Conservation (phyloP, 1,140 invertebrate genomes). For the Teleogryllus occipitalis region DNA sequence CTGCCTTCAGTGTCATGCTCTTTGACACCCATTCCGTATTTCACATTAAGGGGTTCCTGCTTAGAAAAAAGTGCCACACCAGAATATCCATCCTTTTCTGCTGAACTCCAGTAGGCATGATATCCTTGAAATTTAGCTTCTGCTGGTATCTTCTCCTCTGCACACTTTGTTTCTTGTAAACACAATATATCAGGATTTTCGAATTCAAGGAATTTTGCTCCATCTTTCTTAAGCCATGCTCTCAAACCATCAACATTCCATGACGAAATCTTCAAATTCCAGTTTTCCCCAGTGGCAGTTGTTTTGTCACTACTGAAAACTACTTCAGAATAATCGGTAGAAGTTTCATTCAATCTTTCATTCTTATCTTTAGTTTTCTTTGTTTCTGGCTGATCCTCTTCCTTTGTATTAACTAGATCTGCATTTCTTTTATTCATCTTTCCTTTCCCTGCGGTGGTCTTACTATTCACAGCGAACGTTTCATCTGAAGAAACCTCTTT, state of each 20-base stretch:
- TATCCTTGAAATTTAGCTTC: slow-evolving; percentile 74
- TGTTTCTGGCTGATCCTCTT: neutral
- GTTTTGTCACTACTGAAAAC: slow-evolving; percentile 55
- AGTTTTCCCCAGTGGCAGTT: slow-evolving; percentile 52
- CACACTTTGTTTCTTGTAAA: slow-evolving; percentile 91
- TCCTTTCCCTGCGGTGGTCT: too few species aligned
- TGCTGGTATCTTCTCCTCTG: slow-evolving; percentile 68
- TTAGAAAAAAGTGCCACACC: slow-evolving; percentile 86
- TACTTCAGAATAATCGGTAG: slow-evolving; percentile 47
- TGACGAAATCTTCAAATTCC: slow-evolving; percentile 82
- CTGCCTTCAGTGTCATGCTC: slow-evolving; percentile 75
- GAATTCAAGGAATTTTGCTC: slow-evolving; percentile 61
- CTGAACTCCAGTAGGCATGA: slow-evolving; percentile 63
- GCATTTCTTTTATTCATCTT: too few species aligned
- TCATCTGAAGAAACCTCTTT: too few species aligned
- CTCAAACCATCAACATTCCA: slow-evolving; percentile 96
- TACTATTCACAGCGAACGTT: too few species aligned
- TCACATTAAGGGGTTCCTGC: slow-evolving; percentile 70
- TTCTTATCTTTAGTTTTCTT: slow-evolving; percentile 28
- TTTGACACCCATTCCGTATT: slow-evolving; percentile 68
- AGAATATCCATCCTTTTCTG: slow-evolving; percentile 79
- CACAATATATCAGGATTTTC: slow-evolving; percentile 90
- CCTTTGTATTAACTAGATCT: neutral
- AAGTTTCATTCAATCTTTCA: slow-evolving; percentile 44
- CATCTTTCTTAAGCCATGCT: slow-evolving; percentile 78